Base-by-base conservation (phyloP, 2,797 vertebrate genomes). In the Lycodopsis pacificus region DNA sequence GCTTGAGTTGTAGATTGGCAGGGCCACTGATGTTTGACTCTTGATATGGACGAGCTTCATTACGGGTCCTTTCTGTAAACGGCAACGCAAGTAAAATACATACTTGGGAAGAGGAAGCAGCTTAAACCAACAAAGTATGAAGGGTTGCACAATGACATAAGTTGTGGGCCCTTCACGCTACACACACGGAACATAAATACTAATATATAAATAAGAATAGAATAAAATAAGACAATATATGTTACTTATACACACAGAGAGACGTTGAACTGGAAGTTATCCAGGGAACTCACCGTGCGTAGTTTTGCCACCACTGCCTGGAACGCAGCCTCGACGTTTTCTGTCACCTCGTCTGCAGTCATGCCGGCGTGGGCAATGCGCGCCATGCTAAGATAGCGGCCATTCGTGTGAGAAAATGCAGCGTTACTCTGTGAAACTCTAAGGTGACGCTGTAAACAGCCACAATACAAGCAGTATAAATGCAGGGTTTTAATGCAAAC, bases 31-130 rank as follows among this genome's bases (percentile, higher is more conserved):
- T 0, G 85, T 93, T 34, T 93, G 89, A 6, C 96, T 98, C 93
- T 99, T 99, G 58, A 99, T 48, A 19, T 99, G 98, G 87, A 99
- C 93, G 48, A 98, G 44, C 90, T 99, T 99, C 4, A 99, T 91
- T n/a, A 95, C 93, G 8, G 92, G 93, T 91, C 96, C 97, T 71
- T 96, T 96, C 97, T 99, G 93, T n/a, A 83, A 88, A 63, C 3
- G 14, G 15, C 6, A 61, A 61, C 14, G 32, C 20, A 42, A 62
- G 42, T 42, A 63, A 2, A 38, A 40, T 58, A 12, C 56, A 58
- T 34, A 0, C 12, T 4, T 13, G 5, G 5, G 51, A 62, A 22
- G 7, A 0, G 2, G 22, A 38, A 25, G 38, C 3, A 42, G 38
- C 15, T 27, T 27, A 27, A 27, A 14, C 12, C 36, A 61, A 7